Percentiles rank a stretch among this genome's conserved stretches.
Evolutionary conservation across 2,888 invertebrate genomes (phyloP).

Genomic region (Hermodice carunculata): DNA sequence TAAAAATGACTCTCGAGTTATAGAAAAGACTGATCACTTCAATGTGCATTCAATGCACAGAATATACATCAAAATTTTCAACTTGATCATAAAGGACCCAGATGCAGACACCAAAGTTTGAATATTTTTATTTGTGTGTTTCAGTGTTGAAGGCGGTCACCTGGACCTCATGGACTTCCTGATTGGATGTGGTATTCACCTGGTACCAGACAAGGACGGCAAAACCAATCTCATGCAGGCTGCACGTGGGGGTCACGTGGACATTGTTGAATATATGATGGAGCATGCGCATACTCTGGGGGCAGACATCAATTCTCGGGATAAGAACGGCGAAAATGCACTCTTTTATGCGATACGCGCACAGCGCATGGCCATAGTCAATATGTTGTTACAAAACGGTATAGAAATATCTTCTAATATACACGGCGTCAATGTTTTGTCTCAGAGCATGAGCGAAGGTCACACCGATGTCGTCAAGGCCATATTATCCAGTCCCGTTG

Average conservation of each 20-base stretch:
- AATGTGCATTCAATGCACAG: no score
- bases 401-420: slow-evolving; percentile 24
- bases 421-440: slow-evolving; percentile 28
- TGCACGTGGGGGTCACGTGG: slow-evolving; percentile 34
- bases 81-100: no score
- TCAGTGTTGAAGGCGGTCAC: slow-evolving; percentile 42
- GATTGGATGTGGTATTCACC: slow-evolving; percentile 22
- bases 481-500: slow-evolving; percentile 19
- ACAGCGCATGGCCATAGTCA: slow-evolving; percentile 20
- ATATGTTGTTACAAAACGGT: slow-evolving; percentile 26
- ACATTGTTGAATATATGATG: slow-evolving; percentile 34
- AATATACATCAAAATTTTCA: no score
- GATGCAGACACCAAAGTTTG: not conserved
- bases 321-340: slow-evolving; percentile 41
- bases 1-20: no score
- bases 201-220: slow-evolving; percentile 24
- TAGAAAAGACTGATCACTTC: no score
- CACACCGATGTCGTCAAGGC: slow-evolving; percentile 22
- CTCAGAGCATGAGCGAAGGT: slow-evolving; percentile 22
- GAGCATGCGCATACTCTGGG: slow-evolving; percentile 18
- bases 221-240: slow-evolving; percentile 46
- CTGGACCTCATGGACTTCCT: slow-evolving; percentile 36
- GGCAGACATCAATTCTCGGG: slow-evolving; percentile 36
- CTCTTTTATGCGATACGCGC: slow-evolving; percentile 42
- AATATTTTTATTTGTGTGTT: slow-evolving; percentile 1